Percentiles rank a stretch among this genome's conserved stretches.
phyloP scores from a whole-genome alignment of 1,140 invertebrate genomes.

The Muscidifurax raptorellus region DNA sequence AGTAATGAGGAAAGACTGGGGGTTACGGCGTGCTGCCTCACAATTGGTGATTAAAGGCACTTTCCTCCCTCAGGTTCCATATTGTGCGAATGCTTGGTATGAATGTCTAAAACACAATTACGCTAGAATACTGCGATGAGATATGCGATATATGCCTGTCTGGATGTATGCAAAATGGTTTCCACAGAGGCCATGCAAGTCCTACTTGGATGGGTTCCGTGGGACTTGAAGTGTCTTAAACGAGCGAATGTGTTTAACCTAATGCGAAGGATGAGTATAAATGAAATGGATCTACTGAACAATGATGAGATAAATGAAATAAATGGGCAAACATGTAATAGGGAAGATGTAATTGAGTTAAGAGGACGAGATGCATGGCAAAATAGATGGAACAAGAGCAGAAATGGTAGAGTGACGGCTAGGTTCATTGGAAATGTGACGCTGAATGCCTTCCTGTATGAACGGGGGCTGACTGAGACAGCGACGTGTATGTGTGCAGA shows the following conservation, averaged over 20 bases:
- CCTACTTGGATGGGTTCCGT: not conserved
- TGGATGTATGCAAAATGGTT: not conserved
- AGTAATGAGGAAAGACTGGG: slow-evolving; percentile 39
- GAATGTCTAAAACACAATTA: not conserved
- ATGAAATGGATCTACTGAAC: not conserved
- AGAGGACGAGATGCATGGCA: not conserved
- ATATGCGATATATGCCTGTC: not conserved
- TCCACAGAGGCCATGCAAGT: not conserved
- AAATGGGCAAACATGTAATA: slow-evolving; percentile 56
- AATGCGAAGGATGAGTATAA: not conserved
- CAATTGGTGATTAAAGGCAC: not conserved
- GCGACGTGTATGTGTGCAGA: not conserved
- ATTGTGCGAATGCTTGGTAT: not conserved
- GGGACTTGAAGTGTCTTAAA: not conserved
- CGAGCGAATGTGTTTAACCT: not conserved
- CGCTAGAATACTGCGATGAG: not conserved
- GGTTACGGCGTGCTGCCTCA: not conserved
- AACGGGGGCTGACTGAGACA: not conserved
- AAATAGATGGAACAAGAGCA: not conserved
- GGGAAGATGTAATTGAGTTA: slow-evolving; percentile 27
- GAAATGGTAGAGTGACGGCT: slow-evolving; percentile 39
- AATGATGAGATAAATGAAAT: slow-evolving; percentile 51
- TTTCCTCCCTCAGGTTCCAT: not conserved
- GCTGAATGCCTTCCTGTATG: not conserved
- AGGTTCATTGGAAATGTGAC: slow-evolving; percentile 29